phyloP scores from a whole-genome alignment of 2,888 invertebrate species.

The Emmelina monodactyla region DNA sequence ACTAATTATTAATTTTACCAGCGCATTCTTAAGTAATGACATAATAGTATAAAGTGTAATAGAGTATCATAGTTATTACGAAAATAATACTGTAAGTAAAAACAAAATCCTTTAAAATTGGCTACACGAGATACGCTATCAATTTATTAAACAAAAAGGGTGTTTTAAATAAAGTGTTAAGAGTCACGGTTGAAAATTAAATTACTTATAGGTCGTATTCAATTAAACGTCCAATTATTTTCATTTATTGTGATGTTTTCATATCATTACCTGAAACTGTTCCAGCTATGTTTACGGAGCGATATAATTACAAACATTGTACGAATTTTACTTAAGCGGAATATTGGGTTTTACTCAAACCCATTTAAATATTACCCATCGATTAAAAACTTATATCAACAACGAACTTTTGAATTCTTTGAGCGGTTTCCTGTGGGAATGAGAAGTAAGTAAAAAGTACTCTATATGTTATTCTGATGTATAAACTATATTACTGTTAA shows the following conservation, averaged over 20 bases:
- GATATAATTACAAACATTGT: background rate
- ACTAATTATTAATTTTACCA: no score
- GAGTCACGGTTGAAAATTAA: conserved; percentile 11
- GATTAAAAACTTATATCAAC: background rate
- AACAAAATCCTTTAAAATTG: no score
- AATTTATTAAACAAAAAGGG: conserved; percentile 6
- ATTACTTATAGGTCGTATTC: conserved; percentile 17
- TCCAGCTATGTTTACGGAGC: background rate
- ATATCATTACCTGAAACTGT: background rate
- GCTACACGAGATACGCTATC: no score
- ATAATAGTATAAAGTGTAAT: no score
- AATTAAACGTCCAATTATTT: conserved; percentile 16
- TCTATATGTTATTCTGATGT: no score
- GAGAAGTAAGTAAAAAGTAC: no score
- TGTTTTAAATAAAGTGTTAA: background rate
- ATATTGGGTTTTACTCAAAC: background rate
- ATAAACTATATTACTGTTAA: no score
- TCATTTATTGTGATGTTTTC: background rate
- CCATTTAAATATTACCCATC: no score
- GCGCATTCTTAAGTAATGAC: no score
- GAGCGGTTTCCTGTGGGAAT: background rate
- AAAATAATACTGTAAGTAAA: no score
- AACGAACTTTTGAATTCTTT: background rate
- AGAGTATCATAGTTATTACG: no score
- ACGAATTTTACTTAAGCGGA: background rate